These are phyloP conservation scores for Lordiphosa collinella DNA, from an alignment of 1,140 invertebrate species.

Conservation along the genomic window DNA sequence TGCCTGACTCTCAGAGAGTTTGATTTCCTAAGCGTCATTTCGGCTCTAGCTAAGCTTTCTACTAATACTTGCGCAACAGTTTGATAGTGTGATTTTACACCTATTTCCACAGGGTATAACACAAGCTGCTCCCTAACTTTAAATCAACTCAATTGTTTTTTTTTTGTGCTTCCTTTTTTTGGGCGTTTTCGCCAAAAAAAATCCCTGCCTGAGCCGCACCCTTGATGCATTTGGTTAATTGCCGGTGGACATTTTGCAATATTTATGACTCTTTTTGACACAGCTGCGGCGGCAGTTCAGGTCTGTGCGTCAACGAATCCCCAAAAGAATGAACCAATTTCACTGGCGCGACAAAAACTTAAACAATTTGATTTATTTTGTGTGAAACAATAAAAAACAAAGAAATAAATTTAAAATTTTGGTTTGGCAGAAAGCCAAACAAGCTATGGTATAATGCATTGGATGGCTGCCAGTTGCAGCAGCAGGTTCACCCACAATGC, in stretches of 20 bases:
- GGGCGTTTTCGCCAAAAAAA: background rate
- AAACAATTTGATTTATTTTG: conserved; percentile 46
- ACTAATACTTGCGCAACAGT: too few species aligned
- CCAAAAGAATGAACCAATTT: conserved; percentile 20
- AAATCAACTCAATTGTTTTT: too few species aligned
- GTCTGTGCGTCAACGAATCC: conserved; percentile 14
- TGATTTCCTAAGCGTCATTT: too few species aligned
- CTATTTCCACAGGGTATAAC: too few species aligned
- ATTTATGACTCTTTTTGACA: conserved; percentile 47
- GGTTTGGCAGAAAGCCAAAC: conserved; percentile 42
- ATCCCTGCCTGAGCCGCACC: conserved; percentile 30
- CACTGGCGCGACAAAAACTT: conserved; percentile 18
- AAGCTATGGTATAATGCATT: conserved; percentile 16
- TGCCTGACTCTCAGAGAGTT: too few species aligned
- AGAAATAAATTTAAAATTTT: conserved; percentile 26
- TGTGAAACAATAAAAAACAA: background rate
- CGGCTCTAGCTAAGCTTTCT: too few species aligned
- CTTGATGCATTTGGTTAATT: conserved; percentile 37
- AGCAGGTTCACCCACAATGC: conserved; percentile 1
- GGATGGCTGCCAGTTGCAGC: conserved; percentile 17
- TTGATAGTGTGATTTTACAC: too few species aligned
- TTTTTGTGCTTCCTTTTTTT: too few species aligned
- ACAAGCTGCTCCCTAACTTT: too few species aligned
- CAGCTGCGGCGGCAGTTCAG: background rate
- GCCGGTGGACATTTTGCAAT: conserved; percentile 43